Evolutionary conservation across 2,888 invertebrate species (phyloP).

Genomic region (Nycteola revayana): DNA sequence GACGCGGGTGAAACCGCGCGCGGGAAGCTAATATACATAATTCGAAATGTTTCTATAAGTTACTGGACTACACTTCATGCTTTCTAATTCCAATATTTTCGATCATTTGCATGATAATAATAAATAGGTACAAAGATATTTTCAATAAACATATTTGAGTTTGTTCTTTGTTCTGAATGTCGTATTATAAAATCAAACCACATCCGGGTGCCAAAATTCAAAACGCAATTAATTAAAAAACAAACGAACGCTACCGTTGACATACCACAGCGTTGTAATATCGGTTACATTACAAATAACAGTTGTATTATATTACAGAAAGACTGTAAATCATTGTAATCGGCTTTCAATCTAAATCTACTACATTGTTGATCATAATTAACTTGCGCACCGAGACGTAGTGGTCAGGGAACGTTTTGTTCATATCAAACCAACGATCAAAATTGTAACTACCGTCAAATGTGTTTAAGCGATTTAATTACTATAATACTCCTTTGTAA

Average conservation of each 20-base stretch:
- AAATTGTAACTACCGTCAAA: constrained; percentile 36
- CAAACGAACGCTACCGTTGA: constrained; percentile 25
- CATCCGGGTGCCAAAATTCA: neutral
- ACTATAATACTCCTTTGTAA: no score
- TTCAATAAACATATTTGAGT: no score
- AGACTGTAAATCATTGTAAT: constrained; percentile 67
- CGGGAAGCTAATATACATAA: no score
- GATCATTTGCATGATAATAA: no score
- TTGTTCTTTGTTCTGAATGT: no score
- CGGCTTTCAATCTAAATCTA: constrained; percentile 61
- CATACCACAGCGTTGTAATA: constrained; percentile 20
- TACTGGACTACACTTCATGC: no score
- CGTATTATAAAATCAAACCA: no score
- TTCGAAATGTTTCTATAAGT: no score
- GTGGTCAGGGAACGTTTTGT: constrained; percentile 70
- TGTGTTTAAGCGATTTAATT: constrained; percentile 47
- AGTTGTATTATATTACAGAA: constrained; percentile 39
- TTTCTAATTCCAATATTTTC: no score
- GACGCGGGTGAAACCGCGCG: no score
- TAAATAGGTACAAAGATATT: no score
- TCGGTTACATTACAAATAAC: constrained; percentile 38
- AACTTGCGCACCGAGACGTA: constrained; percentile 59
- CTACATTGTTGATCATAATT: constrained; percentile 68
- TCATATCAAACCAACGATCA: constrained; percentile 60
- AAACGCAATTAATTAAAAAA: constrained; percentile 24